Percentiles rank a stretch among this genome's conserved stretches.
Conservation (phyloP, 2,888 invertebrate genomes). For the Villa cingulata region DNA sequence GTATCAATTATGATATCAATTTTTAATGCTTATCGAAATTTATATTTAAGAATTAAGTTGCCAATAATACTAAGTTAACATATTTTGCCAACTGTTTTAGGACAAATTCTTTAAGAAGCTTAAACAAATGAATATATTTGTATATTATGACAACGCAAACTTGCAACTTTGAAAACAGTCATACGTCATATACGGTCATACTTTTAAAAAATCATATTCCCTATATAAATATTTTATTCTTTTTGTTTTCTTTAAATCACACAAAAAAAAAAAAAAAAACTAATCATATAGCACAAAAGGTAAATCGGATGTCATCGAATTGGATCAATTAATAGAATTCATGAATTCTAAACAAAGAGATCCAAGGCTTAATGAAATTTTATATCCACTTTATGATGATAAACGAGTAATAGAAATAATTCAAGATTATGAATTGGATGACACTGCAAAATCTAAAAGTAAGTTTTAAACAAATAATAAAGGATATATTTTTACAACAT, state of each 20-base stretch:
- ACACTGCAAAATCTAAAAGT: constrained; percentile 45
- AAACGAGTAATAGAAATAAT: constrained; percentile 89
- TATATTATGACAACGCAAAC: no score
- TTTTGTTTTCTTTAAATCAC: neutral
- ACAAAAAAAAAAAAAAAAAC: neutral
- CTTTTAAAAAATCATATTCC: neutral
- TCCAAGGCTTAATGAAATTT: constrained; percentile 94
- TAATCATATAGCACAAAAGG: constrained; percentile 60
- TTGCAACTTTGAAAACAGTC: no score
- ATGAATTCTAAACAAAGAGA: constrained; percentile 96
- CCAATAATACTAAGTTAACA: no score
- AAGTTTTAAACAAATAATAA: neutral
- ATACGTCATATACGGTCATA: no score
- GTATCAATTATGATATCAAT: no score
- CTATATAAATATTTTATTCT: neutral
- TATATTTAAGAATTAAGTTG: no score
- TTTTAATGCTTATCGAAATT: no score
- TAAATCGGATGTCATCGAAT: constrained; percentile 72
- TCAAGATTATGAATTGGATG: constrained; percentile 78
- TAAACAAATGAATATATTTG: no score
- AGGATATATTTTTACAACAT: no score
- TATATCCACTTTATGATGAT: constrained; percentile 93
- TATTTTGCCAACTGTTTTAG: no score
- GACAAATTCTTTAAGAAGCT: no score
- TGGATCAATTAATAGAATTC: constrained; percentile 82